Evolutionary conservation across 2,888 invertebrate genomes (phyloP), one percentile per base, ranked within the genome.

Genomic region (Apamea sordens): DNA sequence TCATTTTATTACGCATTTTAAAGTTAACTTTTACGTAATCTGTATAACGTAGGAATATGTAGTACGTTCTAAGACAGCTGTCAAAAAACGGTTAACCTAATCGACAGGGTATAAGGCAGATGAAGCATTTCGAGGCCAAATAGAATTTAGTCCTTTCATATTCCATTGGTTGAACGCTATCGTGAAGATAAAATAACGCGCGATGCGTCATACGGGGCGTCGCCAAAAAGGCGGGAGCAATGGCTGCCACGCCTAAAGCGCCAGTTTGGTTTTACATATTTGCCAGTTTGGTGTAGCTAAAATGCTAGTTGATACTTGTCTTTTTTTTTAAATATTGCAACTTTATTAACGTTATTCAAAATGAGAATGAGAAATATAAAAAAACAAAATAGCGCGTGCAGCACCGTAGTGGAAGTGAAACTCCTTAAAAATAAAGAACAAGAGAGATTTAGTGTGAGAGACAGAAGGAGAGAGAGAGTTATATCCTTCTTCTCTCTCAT

Each of bases 121-220:
- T 24, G 36, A 64, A 64, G 24, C 36, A 24, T 36, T 64, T 61
- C 6, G 21, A 59, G 21, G n/a, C 41, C 41, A 73, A 67, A 73
- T 18, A 15, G 47, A n/a, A 18, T 47, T 47, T 6, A 15, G 8
- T 53, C 0, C 13, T 61, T 41, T n/a, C 47, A 47, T 69, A n/a
- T 64, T 65, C 13, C 47, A 76, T 82, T 80, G 80, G 82, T 41
- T 47, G 68, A 76, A 32, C 41, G 50, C 36, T 76, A 70, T 76
- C 77, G 56, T 18, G 11, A 53, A 72, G 63, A 68, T 82, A 78
- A 73, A 70, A 73, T 28, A 36, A 64, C 47, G 44, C 8, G 13
- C 36, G 53, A 50, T 86, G 68, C 76, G 83, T 77, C 74, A 85
- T 36, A 28, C 18, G 75, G 85, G 85, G 85, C 85, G 85, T 86